These are phyloP conservation scores for Parochlus steinenii DNA, from an alignment of 2,888 invertebrate genomes.

Conservation along the genomic window DNA sequence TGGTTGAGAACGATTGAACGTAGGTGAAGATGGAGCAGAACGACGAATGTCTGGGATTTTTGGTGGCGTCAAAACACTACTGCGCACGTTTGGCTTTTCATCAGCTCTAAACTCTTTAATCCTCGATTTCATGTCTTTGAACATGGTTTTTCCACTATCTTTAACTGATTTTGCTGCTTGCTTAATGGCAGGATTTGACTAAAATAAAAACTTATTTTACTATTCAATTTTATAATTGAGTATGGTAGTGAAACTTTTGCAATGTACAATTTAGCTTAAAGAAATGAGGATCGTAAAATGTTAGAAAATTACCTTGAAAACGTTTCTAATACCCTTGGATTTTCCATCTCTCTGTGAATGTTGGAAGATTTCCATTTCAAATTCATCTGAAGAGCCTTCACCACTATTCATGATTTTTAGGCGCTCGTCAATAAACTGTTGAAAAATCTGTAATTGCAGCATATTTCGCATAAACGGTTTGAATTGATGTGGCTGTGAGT, in stretches of 20 bases:
- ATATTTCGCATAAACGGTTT: conserved; percentile 81
- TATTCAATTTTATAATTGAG: conserved; percentile 27
- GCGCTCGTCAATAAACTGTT: conserved; percentile 92
- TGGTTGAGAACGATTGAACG: conserved; percentile 33
- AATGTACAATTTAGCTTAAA: no score
- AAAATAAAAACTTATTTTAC: conserved; percentile 70
- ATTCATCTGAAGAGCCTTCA: conserved; percentile 83
- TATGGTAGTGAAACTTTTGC: no score
- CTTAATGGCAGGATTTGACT: conserved; percentile 86
- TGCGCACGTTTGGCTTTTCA: no score
- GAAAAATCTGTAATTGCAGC: conserved; percentile 86
- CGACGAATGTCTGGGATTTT: conserved; percentile 24
- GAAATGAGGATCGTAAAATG: no score
- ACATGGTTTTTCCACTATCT: conserved; percentile 58
- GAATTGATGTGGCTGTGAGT: conserved; percentile 66
- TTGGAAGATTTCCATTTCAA: conserved; percentile 70
- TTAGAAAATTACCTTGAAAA: conserved; percentile 38
- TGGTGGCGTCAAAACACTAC: conserved; percentile 27
- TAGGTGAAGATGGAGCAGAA: conserved; percentile 51
- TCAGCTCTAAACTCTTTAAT: no score
- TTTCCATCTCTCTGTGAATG: conserved; percentile 35
- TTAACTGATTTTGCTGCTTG: conserved; percentile 88
- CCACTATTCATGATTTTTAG: conserved; percentile 86
- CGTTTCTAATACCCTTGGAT: no score
- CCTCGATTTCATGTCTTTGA: conserved; percentile 57